Conservation (phyloP, 2,888 invertebrate species). For the Subacronicta megacephala region DNA sequence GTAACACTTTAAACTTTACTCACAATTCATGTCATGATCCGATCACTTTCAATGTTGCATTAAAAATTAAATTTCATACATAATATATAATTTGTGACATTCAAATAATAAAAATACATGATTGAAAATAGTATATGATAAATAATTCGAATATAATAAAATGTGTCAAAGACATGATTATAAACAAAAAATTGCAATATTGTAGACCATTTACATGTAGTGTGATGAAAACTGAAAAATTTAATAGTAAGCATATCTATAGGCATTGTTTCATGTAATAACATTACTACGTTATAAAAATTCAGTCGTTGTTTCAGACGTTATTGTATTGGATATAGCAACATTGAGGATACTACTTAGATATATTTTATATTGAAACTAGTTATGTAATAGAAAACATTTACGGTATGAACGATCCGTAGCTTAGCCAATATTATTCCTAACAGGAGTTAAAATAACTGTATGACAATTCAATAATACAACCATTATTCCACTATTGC, state of each 20-base stretch:
- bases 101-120: constrained; percentile 67
- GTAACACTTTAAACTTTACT: constrained; percentile 66
- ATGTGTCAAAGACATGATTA: constrained; percentile 58
- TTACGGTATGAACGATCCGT: constrained; percentile 36
- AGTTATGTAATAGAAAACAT: constrained; percentile 50
- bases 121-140: constrained; percentile 64
- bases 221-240: constrained; percentile 53
- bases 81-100: constrained; percentile 72
- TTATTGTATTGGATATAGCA: constrained; percentile 48
- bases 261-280: constrained; percentile 30
- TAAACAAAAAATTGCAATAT: constrained; percentile 46
- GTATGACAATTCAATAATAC: constrained; percentile 41
- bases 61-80: constrained; percentile 58
- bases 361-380: constrained; percentile 45
- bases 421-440: constrained; percentile 35
- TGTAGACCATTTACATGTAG: constrained; percentile 44
- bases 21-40: constrained; percentile 75
- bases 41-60: constrained; percentile 62
- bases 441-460: constrained; percentile 42
- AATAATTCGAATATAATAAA: constrained; percentile 62
- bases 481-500: constrained; percentile 46
- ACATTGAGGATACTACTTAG: constrained; percentile 48
- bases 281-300: constrained; percentile 47
- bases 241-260: constrained; percentile 39
- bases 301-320: constrained; percentile 49